phyloP scores from a whole-genome alignment of 2,888 invertebrate species.

The Sinhomidia bicolor region DNA sequence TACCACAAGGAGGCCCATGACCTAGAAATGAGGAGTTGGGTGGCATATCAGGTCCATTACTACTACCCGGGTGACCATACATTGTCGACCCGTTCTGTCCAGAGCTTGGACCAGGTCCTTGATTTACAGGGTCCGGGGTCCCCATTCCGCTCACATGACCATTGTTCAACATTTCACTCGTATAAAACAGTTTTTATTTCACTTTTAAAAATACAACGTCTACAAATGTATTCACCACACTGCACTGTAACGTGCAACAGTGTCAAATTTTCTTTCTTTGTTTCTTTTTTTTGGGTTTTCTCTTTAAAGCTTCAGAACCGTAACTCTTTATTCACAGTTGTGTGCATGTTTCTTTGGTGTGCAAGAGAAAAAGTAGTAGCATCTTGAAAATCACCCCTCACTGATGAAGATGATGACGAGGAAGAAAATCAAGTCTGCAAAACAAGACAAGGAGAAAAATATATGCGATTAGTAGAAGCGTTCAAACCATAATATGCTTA shows the following conservation, averaged over 20 bases:
- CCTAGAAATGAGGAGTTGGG: slow-evolving; percentile 68
- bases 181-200: slow-evolving; percentile 22
- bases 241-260: neutral
- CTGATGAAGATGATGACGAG: slow-evolving; percentile 52
- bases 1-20: slow-evolving; percentile 72
- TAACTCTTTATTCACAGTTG: slow-evolving; percentile 58
- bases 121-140: slow-evolving; percentile 75
- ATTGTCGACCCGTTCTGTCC: slow-evolving; percentile 65
- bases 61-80: slow-evolving; percentile 75
- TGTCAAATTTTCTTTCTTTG: neutral
- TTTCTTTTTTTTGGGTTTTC: slow-evolving; percentile 32
- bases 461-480: slow-evolving; percentile 52
- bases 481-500: neutral
- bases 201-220: neutral
- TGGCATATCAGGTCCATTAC: slow-evolving; percentile 68
- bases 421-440: slow-evolving; percentile 67
- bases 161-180: slow-evolving; percentile 79
- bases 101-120: slow-evolving; percentile 69
- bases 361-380: slow-evolving; percentile 46
- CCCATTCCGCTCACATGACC: slow-evolving; percentile 79
- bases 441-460: slow-evolving; percentile 59
- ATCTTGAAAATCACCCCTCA: slow-evolving; percentile 42
- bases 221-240: slow-evolving; percentile 31
- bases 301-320: slow-evolving; percentile 63
- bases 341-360: slow-evolving; percentile 44